Base-by-base conservation (phyloP, 1,140 invertebrate species). In the Aricia agestis region DNA sequence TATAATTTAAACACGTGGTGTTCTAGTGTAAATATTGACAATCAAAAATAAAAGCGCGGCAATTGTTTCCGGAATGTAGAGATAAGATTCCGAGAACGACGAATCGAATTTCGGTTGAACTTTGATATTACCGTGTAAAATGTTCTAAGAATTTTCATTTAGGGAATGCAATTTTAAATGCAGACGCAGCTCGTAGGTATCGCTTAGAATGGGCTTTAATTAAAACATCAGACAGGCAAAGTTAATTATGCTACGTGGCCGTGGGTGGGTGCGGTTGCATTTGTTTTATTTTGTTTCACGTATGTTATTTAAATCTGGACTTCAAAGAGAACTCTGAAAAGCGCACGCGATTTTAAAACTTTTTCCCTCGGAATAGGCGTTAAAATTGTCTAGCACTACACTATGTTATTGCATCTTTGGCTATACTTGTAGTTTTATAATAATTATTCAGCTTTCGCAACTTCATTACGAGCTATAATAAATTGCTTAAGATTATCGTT, bases 1-100 rank as follows among this genome's bases (percentile, higher is more conserved):
- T 79, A 75, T 79, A 83, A 73, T 79, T 79, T 82, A 86, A 86
- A 90, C 86, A 89, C 82, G 79, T 87, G 86, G 77, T 75, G 68
- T 32, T 68, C 70, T 85, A 77, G 76, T 80, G 75, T 86, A 87
- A 90, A 89, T 83, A 85, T 83, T 84, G 80, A 83, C 74, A 70
- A 78, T 67, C 76, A 77, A 83, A 83, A 87, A 82, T 72, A 80
- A 77, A 81, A 81, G 76, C 82, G 78, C 81, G 78, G 74, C 76
- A 77, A 82, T 82, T 80, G 79, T 87, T 83, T 85, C 80, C 78
- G 77, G 77, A 71, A 73, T 69, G 45, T 71, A 69, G 71, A 77
- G 72, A 78, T 72, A 70, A 42, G n/a, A 70, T 77, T 74, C 69
- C 11, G 32, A 73, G 73, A 76, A 72, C 15, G 66, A 42, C 36